Percentiles rank a stretch among this genome's conserved stretches.
Conservation (phyloP, 2,888 invertebrate genomes). For the Troides oblongomaculatus region DNA sequence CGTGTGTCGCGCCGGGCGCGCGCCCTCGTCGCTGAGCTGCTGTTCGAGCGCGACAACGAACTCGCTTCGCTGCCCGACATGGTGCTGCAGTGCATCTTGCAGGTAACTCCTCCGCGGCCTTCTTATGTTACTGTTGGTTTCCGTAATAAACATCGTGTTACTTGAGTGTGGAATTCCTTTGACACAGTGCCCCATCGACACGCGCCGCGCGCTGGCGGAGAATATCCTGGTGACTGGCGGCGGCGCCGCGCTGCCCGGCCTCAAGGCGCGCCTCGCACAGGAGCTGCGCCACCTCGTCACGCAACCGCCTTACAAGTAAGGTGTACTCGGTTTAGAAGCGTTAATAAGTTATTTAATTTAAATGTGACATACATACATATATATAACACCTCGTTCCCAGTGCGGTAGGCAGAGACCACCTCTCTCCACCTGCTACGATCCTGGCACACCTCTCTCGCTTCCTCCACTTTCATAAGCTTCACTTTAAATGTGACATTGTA, state of each 20-base stretch:
- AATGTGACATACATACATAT: no score
- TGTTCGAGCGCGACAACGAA: constrained; percentile 90
- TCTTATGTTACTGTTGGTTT: no score
- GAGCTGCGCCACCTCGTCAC: constrained; percentile 86
- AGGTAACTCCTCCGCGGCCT: constrained; percentile 60
- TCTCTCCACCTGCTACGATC: no score
- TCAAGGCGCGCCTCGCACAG: constrained; percentile 87
- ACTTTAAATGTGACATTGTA: no score
- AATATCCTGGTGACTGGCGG: constrained; percentile 95
- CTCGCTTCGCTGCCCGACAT: constrained; percentile 87
- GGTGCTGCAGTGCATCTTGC: constrained; percentile 89
- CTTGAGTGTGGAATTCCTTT: no score
- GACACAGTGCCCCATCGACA: constrained; percentile 89
- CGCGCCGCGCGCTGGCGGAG: constrained; percentile 86
- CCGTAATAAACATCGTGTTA: no score
- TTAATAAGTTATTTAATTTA: no score
- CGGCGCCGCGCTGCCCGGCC: constrained; percentile 89
- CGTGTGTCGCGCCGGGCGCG: constrained; percentile 83
- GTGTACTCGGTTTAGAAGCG: neutral
- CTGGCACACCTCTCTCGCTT: no score
- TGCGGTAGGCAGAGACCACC: no score
- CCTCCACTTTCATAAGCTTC: no score
- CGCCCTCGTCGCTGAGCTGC: constrained; percentile 90
- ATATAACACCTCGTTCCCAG: no score
- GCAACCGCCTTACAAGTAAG: constrained; percentile 80